Evolutionary conservation across 2,113 vertebrate genomes (phyloP).

Genomic region (Apteryx mantelli): DNA sequence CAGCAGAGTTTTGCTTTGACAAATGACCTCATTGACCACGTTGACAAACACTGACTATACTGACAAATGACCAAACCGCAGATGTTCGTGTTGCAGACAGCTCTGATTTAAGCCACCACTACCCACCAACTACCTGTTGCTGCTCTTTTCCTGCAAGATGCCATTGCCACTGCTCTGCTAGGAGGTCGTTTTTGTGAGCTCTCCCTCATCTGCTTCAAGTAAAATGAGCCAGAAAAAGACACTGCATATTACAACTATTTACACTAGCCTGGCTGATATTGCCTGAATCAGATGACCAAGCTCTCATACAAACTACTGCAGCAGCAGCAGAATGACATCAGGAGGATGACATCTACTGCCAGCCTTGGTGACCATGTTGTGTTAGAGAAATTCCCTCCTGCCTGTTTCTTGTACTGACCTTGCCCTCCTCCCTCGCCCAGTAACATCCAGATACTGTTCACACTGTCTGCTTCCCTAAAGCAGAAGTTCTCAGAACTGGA

Average conservation of each 20-base stretch:
- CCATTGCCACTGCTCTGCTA: not conserved
- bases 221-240: not conserved
- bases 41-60: conserved; percentile 31
- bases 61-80: conserved; percentile 30
- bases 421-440: not conserved
- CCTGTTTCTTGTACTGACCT: not conserved
- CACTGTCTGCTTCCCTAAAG: not conserved
- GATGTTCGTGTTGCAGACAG: not conserved
- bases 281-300: not conserved
- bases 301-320: not conserved
- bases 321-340: not conserved
- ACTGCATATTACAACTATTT: accelerated
- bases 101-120: not conserved
- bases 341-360: not conserved
- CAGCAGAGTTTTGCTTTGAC: conserved; percentile 52
- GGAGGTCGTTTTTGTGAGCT: not conserved
- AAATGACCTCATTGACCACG: conserved; percentile 29
- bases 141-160: not conserved
- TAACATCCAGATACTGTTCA: not conserved
- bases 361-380: not conserved
- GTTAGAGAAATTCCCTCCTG: not conserved
- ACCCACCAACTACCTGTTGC: not conserved
- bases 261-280: not conserved
- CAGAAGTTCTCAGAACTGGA: not conserved
- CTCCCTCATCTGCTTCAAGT: not conserved